Conservation (phyloP, 2,888 invertebrate genomes). For the Sericinus montela region DNA sequence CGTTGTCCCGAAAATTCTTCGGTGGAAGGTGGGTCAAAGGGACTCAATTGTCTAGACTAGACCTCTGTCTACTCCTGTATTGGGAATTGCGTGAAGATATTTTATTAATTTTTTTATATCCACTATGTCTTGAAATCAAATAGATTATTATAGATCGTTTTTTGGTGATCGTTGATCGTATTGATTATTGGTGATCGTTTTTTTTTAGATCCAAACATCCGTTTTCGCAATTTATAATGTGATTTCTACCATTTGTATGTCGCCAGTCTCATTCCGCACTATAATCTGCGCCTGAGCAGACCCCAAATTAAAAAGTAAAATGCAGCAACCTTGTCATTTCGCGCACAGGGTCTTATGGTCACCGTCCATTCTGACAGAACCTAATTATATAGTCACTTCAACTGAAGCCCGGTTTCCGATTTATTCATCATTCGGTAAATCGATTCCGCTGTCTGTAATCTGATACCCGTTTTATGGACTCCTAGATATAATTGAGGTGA, state of each 20-base stretch:
- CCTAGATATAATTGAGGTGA: conserved; percentile 13
- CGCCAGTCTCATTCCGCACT: conserved; percentile 51
- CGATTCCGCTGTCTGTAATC: conserved; percentile 16
- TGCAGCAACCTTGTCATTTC: conserved; percentile 70
- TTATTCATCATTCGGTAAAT: conserved; percentile 21
- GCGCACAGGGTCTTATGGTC: conserved; percentile 45
- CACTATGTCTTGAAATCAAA: no score
- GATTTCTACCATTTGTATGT: conserved; percentile 54
- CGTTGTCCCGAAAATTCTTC: no score
- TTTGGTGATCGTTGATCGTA: no score
- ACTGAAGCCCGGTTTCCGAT: conserved; percentile 48
- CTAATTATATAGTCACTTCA: conserved; percentile 48
- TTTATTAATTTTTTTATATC: no score
- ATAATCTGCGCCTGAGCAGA: conserved; percentile 64
- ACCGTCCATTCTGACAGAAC: conserved; percentile 37
- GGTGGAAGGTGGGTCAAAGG: no score
- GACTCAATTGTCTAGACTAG: no score
- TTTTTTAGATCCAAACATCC: no score
- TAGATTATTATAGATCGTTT: no score
- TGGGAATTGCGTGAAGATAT: no score
- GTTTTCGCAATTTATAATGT: conserved; percentile 25
- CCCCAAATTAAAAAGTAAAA: conserved; percentile 59
- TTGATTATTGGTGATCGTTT: no score
- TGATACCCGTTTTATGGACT: conserved; percentile 3
- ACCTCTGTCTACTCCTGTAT: no score